Base-by-base conservation (phyloP, 2,888 invertebrate species). In the Ormyrus thymus region DNA sequence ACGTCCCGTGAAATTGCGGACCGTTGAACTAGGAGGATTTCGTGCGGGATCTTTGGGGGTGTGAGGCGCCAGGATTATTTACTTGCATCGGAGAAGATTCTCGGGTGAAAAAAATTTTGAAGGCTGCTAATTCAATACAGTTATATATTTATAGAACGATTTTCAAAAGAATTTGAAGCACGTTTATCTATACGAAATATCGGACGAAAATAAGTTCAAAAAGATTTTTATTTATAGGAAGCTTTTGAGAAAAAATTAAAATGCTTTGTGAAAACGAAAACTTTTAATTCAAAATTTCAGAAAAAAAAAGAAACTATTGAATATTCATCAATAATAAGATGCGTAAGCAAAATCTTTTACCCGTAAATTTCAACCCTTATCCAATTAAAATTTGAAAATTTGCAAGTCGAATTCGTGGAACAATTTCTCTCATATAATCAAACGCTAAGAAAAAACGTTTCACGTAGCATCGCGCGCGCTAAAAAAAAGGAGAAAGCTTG, bases 301-400 rank as follows among this genome's bases (percentile, higher is more conserved):
- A 29, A 29, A 29, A 29, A 29, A n/a, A 29, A 29, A n/a, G n/a
- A 29, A 29, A 0, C 29, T 29, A 29, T 29, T 29, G 29, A 29
- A 29, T 29, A 29, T n/a, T 15, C 45, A 45, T 61, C 29, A 58
- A 68, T 45, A 59, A 68, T 59, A 45, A 61, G 61, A 53, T n/a
- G 7, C 9, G 6, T 48, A 7, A 46, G 13, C 5, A 48, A 69
- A 55, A 69, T 53, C 50, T n/a, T 45, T 7, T 10, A 50, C 64
- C 51, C n/a, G 7, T 45, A 43, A 66, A 46, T n/a, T 29, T 53
- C 6, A 58, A 56, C 1, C 9, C 10, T 7, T 15, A 50, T 61
- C 66, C 43, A 72, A 68, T 55, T 68, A 73, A 68, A 78, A 68
- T 73, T 56, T 11, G 43, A 66, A 78, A 72, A 78, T 64, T 56